Base-by-base conservation (phyloP, 2,888 invertebrate species). In the Morpho deidamia region DNA sequence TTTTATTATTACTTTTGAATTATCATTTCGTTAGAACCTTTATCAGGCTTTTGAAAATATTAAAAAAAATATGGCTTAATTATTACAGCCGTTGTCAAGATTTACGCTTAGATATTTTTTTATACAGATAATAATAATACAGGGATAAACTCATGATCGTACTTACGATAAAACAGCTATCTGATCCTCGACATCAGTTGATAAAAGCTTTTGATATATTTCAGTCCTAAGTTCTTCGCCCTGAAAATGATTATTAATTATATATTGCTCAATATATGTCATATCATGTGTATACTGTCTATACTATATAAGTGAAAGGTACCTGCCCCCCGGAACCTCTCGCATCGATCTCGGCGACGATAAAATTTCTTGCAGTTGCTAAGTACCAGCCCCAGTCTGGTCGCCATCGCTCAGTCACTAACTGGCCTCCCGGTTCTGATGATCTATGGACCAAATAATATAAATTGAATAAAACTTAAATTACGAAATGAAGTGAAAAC, bases 311-410 rank as follows among this genome's bases (percentile, higher is more conserved):
- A n/a, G 7, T n/a, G 14, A 32, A 7, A 8, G 8, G 8, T 5
- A 89, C 90, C 81, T 90, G 90, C 64, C 92, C 95, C 0, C 95
- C 96, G 1, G 96, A 94, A 7, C 98, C 98, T 37, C 97, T 89
- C 0, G 95, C 97, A 81, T 98, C 98, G 50, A 97, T 95, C 76
- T 95, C 93, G 0, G 96, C 97, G 34, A 96, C 95, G 60, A 97
- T 94, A 72, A 96, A 95, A 75, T 95, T 95, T 62, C 95, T 92
- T 11, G 94, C 93, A 48, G 95, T 94, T 3, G 95, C 93, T 51
- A 98, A 83, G 81, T 96, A 97, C 90, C 96, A 95, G 49, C 95
- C 93, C 95, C 96, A 97, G 55, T 94, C 94, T 0, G 96, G 90
- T 39, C 91, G 89, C 92, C 95, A 97, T 60, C 92, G 91, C 68